A percentile compares a stretch with the other conserved stretches of the same genome.
Evolutionary conservation across 2,113 vertebrate genomes (phyloP).

Genomic region (Salvator merianae): DNA sequence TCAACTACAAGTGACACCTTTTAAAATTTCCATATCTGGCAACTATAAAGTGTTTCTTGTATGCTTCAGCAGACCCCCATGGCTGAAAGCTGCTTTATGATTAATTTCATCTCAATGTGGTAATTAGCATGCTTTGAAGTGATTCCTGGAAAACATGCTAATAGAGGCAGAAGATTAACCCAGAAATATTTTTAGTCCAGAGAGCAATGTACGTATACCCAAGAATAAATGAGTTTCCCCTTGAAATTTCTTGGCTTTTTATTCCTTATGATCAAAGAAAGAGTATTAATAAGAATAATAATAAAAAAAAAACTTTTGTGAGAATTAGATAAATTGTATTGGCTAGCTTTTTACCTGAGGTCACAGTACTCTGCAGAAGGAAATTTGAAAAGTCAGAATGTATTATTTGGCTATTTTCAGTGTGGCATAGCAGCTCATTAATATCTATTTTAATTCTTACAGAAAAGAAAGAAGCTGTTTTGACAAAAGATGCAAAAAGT

Average conservation of each 20-base stretch:
- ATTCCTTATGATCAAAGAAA: conserved; percentile 23
- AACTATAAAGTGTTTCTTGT: conserved; percentile 61
- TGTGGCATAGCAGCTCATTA: not conserved
- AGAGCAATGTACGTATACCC: conserved; percentile 42
- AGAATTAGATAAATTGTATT: not conserved
- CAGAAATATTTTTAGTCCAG: conserved; percentile 62
- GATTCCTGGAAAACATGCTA: conserved; percentile 64
- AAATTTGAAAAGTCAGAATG: not conserved
- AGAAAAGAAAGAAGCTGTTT: conserved; percentile 55
- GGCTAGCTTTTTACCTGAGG: not conserved
- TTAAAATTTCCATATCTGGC: conserved; percentile 70
- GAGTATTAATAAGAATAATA: not conserved
- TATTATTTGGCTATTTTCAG: not conserved
- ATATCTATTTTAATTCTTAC: conserved; percentile 20
- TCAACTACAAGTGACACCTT: conserved; percentile 57
- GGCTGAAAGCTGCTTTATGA: conserved; percentile 70
- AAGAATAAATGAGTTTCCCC: conserved; percentile 52
- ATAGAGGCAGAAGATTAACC: conserved; percentile 64
- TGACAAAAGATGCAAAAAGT: conserved; percentile 62
- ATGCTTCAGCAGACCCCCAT: conserved; percentile 59
- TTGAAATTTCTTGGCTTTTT: conserved; percentile 41
- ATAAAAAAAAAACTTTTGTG: not conserved
- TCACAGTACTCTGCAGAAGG: not conserved
- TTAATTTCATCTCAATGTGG: conserved; percentile 74
- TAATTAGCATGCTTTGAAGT: conserved; percentile 74